phyloP scores from a whole-genome alignment of 2,797 vertebrate species.

The Valencia hispanica region DNA sequence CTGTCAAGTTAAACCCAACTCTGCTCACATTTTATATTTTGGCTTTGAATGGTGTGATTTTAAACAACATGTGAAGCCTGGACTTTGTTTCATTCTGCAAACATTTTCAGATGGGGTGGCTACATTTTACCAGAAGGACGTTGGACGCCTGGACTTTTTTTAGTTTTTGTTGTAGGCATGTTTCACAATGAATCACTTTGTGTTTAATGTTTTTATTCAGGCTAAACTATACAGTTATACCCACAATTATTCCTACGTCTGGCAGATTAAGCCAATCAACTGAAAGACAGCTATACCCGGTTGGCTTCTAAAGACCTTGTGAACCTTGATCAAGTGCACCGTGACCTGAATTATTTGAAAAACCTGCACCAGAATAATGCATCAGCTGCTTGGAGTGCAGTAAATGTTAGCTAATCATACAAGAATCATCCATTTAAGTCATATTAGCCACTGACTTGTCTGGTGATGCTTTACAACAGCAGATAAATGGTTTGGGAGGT shows the following conservation, averaged over 20 bases:
- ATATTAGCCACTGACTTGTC: too few relatives aligned
- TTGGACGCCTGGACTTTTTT: not conserved
- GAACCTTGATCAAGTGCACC: too few relatives aligned
- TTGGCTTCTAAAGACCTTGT: not conserved
- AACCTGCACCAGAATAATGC: too few relatives aligned
- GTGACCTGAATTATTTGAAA: too few relatives aligned
- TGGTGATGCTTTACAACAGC: too few relatives aligned
- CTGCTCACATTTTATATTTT: not conserved
- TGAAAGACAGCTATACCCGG: not conserved
- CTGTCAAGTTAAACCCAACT: not conserved
- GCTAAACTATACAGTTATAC: not conserved
- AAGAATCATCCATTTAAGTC: too few relatives aligned
- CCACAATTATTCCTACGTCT: not conserved
- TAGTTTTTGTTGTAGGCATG: not conserved
- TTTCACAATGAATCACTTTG: not conserved
- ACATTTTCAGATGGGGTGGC: not conserved
- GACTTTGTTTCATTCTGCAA: not conserved
- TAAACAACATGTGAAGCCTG: not conserved
- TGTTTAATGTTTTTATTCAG: not conserved
- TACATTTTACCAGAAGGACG: not conserved
- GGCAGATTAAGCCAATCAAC: not conserved
- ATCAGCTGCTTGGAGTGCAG: too few relatives aligned
- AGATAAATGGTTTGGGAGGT: too few relatives aligned
- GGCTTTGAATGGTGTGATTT: not conserved
- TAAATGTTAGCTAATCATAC: too few relatives aligned